A percentile compares a stretch with the other conserved stretches of the same genome.
Conservation (phyloP, 92 coral and sea anemone genomes). For the Actinernus sp. region DNA sequence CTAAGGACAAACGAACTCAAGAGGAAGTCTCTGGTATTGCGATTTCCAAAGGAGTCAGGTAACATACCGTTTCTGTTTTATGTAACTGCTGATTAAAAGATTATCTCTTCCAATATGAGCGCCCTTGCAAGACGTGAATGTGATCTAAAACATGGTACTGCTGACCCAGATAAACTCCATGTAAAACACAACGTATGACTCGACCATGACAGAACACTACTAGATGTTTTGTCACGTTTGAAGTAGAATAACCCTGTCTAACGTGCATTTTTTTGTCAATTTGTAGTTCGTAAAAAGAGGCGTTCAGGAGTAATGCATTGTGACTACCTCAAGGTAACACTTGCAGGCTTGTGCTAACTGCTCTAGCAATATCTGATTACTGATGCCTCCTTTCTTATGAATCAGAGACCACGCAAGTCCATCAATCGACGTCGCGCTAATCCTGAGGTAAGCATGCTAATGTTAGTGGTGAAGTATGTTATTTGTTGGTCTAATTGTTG, state of each 20-base stretch:
- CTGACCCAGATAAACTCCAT: too few species aligned
- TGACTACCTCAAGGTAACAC: conserved; percentile 90
- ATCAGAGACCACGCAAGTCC: conserved; percentile 98
- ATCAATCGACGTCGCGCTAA: conserved; percentile 95
- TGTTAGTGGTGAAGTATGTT: background rate
- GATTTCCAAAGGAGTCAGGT: conserved; percentile 98
- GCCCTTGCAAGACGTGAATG: background rate
- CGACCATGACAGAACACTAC: too few species aligned
- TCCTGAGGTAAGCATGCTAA: conserved; percentile 81
- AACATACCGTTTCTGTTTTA: conserved; percentile 10
- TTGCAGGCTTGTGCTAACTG: background rate
- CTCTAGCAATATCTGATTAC: too few species aligned
- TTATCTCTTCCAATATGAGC: background rate
- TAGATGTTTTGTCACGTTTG: too few species aligned
- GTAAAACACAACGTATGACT: too few species aligned
- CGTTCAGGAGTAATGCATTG: conserved; percentile 98
- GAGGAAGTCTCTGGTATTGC: conserved; percentile 90
- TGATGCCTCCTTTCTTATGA: too few species aligned
- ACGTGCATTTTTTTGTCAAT: background rate
- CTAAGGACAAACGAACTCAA: conserved; percentile 93
- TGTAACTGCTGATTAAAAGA: too few species aligned
- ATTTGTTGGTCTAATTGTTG: background rate
- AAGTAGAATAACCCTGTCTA: too few species aligned
- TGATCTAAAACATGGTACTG: too few species aligned
- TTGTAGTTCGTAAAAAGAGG: conserved; percentile 82